Evolutionary conservation across 2,888 invertebrate species (phyloP).

Genomic region (Stegophylla sp.): DNA sequence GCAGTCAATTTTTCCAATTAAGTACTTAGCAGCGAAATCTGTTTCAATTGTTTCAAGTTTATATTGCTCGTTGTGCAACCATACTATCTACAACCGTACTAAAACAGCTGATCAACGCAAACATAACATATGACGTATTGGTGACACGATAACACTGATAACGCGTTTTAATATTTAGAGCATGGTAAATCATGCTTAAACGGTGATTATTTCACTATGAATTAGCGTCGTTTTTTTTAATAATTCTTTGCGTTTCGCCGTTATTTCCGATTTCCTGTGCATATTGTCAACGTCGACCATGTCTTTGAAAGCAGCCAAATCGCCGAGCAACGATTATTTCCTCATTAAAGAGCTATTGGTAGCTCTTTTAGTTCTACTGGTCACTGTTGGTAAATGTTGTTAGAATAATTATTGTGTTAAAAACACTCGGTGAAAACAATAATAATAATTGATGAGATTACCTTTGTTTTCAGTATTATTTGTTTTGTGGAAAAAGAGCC

Average conservation of each 20-base stretch:
- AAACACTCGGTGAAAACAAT: no score
- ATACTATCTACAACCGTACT: no score
- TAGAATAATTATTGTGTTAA: no score
- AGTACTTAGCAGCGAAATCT: no score
- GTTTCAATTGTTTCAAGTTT: no score
- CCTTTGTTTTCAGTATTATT: slow-evolving; percentile 69
- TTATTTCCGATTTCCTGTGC: background rate
- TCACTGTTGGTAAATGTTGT: slow-evolving; percentile 14
- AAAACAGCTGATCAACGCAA: background rate
- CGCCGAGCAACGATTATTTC: slow-evolving; percentile 1
- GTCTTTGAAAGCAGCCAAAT: slow-evolving; percentile 29
- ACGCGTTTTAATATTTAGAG: background rate
- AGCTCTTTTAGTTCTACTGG: slow-evolving; percentile 16
- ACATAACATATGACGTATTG: background rate
- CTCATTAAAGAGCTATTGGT: slow-evolving; percentile 25
- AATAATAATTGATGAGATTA: background rate
- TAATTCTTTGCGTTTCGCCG: background rate
- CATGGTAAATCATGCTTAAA: no score
- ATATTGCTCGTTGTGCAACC: no score
- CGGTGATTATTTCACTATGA: no score
- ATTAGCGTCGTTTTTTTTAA: background rate
- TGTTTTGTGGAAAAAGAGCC: slow-evolving; percentile 71
- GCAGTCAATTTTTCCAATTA: no score
- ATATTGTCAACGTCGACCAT: background rate
- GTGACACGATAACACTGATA: background rate